Evolutionary conservation across 1,140 invertebrate species (phyloP).

Genomic region (Platorchestia sp.): DNA sequence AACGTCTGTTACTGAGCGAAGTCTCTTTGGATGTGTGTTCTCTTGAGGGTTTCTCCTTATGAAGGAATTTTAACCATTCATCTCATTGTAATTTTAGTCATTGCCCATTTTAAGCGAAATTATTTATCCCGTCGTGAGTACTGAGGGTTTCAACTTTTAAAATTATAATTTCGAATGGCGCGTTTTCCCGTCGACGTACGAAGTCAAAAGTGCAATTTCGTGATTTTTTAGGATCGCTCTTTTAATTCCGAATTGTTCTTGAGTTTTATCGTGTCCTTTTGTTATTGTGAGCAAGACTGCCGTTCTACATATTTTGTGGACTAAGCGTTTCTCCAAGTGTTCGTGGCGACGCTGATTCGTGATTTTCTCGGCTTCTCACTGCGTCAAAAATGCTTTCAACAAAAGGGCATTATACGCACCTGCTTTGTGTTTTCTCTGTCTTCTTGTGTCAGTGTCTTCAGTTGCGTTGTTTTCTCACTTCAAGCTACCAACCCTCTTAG

Average conservation of each 20-base stretch:
- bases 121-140: neutral
- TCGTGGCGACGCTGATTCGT: neutral
- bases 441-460: no score
- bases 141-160: neutral
- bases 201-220: neutral
- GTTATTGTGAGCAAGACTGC: no score
- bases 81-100: neutral
- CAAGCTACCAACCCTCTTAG: no score
- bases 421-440: no score
- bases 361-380: neutral
- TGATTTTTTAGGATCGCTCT: neutral
- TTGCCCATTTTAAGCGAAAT: neutral
- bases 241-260: neutral
- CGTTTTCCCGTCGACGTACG: neutral
- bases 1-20: neutral
- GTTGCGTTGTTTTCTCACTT: no score
- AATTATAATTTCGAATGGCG: neutral
- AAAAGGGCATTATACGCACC: no score
- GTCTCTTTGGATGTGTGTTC: neutral
- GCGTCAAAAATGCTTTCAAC: no score
- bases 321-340: neutral
- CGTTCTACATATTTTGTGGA: neutral
- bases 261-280: neutral
- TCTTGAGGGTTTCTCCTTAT: neutral
- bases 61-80: neutral